These are phyloP conservation scores for Tupaia tana DNA, from an alignment of 2,113 vertebrate species.

Conservation along the genomic window DNA sequence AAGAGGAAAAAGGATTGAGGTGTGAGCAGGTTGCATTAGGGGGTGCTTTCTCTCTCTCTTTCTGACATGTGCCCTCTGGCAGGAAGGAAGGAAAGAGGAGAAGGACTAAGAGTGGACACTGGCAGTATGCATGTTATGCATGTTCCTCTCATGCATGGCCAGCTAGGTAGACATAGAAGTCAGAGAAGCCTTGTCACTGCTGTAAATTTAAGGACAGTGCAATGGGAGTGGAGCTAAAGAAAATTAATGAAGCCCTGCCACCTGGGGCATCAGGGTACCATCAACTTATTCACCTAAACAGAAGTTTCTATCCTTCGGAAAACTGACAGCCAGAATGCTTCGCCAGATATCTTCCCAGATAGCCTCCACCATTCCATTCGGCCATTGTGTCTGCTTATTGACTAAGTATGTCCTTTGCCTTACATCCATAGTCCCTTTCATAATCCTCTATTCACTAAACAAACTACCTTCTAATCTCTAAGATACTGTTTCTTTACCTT, in stretches of 20 bases:
- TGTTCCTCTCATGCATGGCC: background rate
- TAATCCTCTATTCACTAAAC: background rate
- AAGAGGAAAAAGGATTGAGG: too few relatives aligned
- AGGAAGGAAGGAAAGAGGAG: too few relatives aligned
- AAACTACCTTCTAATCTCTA: background rate
- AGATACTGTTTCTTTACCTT: background rate
- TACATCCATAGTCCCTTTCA: background rate
- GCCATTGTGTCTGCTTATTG: too few relatives aligned
- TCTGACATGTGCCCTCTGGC: too few relatives aligned
- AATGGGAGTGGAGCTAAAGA: background rate
- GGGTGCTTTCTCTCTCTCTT: too few relatives aligned
- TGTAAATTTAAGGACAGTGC: background rate
- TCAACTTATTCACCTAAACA: background rate
- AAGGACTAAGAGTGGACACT: background rate
- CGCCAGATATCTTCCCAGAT: too few relatives aligned
- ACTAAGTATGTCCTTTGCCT: background rate
- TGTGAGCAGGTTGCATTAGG: too few relatives aligned
- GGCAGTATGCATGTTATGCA: fast-evolving
- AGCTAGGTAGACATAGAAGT: background rate
- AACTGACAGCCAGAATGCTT: background rate
- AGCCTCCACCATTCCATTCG: too few relatives aligned
- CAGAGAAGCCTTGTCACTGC: background rate
- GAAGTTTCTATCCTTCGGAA: background rate
- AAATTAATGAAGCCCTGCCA: background rate
- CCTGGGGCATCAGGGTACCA: background rate